Evolutionary conservation across 2,113 vertebrate genomes (phyloP), one percentile per base, ranked within the genome.

Genomic region (Petaurus breviceps): DNA sequence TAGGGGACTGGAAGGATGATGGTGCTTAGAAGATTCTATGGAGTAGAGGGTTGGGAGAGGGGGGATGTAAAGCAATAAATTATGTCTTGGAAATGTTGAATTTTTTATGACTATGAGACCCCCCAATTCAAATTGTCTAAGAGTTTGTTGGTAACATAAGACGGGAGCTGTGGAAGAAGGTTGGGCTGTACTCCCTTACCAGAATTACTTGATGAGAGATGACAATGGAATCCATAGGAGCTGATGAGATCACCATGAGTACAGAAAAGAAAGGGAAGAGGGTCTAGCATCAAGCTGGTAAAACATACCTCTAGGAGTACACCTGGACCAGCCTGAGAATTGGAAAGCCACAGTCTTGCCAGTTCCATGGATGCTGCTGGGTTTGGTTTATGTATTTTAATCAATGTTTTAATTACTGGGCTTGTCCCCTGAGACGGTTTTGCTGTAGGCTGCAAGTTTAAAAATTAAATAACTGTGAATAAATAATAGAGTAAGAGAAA

Each of bases 381-480:
- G 37, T 91, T 90, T 68, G 25, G 0, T 68, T 90, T 89, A 49
- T 43, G 51, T 4, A 24, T 77, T 93, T 92, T 93, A 57, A 95
- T 91, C 24, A 93, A 8, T 94, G 25, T 95, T 96, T 89, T 90
- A 26, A 51, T n/a, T 84, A 51, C 54, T 96, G 47, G 8, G 0
- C 51, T 92, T 95, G 92, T 53, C 61, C 31, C n/a, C 92, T 50
- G 16, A 14, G 37, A 51, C 43, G 91, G 22, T 16, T 89, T 91
- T 93, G 68, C 68, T 93, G 51, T 91, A 91, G 25, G 53, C 43
- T 53, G 9, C 31, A 90, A 49, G 89, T 92, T 91, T 95, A 95
- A 23, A 46, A 94, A 96, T 94, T 37, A 54, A 96, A 54, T 89
- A 91, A 94, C 89, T 22, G 16, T 43, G 7, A 84, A 84, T 84